These are phyloP conservation scores for Pampusana beccarii DNA, from an alignment of 2,113 vertebrate species.

Conservation along the genomic window DNA sequence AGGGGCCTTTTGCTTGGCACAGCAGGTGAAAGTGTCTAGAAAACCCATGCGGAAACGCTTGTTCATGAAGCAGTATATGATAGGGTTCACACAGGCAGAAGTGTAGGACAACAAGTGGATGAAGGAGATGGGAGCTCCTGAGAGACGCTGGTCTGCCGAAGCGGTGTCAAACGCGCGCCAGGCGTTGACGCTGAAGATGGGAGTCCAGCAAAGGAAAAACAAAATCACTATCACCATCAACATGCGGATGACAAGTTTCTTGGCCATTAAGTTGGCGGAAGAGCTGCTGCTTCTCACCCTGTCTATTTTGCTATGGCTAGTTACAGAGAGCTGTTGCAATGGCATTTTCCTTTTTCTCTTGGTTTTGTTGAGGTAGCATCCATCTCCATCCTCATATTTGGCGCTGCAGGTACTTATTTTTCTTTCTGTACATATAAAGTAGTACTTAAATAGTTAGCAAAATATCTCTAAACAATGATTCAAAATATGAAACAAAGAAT, in stretches of 20 bases:
- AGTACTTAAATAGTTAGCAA: background rate
- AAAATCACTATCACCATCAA: slow-evolving; percentile 93
- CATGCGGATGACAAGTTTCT: slow-evolving; percentile 98
- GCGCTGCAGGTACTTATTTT: slow-evolving; percentile 75
- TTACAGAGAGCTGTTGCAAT: slow-evolving; percentile 62
- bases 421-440: slow-evolving; percentile 77
- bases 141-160: slow-evolving; percentile 84
- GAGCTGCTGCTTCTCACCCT: slow-evolving; percentile 85
- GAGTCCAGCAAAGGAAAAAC: slow-evolving; percentile 98
- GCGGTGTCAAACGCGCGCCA: slow-evolving; percentile 90
- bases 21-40: slow-evolving; percentile 88
- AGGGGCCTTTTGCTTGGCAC: background rate
- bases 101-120: slow-evolving; percentile 96
- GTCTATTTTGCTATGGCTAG: slow-evolving; percentile 40
- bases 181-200: slow-evolving; percentile 92
- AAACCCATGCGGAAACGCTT: slow-evolving; percentile 90
- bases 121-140: slow-evolving; percentile 95
- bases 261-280: slow-evolving; percentile 89
- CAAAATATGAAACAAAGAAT: background rate
- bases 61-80: slow-evolving; percentile 99
- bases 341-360: slow-evolving; percentile 74
- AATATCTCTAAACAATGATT: background rate
- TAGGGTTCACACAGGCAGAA: slow-evolving; percentile 94
- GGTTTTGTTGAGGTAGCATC: slow-evolving; percentile 86
- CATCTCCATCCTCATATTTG: slow-evolving; percentile 82